Evolutionary conservation across 2,113 vertebrate species (phyloP), one percentile per base, ranked within the genome.

Genomic region (Vulpes ferrilata): DNA sequence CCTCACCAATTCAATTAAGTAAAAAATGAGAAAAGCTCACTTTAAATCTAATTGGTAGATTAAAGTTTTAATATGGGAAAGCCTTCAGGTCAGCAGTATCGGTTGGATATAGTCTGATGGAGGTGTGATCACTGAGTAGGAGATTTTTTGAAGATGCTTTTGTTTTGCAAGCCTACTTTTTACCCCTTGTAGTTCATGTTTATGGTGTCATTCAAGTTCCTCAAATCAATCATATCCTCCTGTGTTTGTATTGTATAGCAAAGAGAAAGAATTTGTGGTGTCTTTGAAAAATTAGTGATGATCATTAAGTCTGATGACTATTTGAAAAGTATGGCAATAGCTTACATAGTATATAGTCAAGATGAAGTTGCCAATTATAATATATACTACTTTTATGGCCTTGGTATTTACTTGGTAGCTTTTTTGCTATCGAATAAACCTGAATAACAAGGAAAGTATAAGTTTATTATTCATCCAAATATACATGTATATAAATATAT

Each of bases 351-450:
- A 62, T 65, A 3, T 23, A 64, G 81, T 89, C 79, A 82, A 73
- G 55, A 32, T 78, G 25, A 97, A 81, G 59, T 57, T 71, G 7
- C 79, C 25, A 69, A 16, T 30, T 89, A 96, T 91, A 89, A 93
- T 73, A 96, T 69, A 81, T 16, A 20, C 13, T 74, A 89, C 27
- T 90, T 97, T 98, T 97, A 98, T 91, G 94, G 43, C 20, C 76
- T 97, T 98, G 87, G 94, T 79, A 67, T 17, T 1, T 43, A 8
- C 82, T 92, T 95, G 83, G 76, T 97, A 83, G 84, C 64, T 94
- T 86, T 92, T n/a, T 95, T 96, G 71, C 97, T 97, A 82, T 94
- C 98, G 96, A 62, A 97, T 82, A 96, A 92, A n/a, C 16, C 90
- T 96, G 22, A 96, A 67, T 95, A 93, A 96, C 81, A 97, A 92